These are phyloP conservation scores for Nebria salina DNA, from an alignment of 2,888 invertebrate genomes.

Conservation along the genomic window DNA sequence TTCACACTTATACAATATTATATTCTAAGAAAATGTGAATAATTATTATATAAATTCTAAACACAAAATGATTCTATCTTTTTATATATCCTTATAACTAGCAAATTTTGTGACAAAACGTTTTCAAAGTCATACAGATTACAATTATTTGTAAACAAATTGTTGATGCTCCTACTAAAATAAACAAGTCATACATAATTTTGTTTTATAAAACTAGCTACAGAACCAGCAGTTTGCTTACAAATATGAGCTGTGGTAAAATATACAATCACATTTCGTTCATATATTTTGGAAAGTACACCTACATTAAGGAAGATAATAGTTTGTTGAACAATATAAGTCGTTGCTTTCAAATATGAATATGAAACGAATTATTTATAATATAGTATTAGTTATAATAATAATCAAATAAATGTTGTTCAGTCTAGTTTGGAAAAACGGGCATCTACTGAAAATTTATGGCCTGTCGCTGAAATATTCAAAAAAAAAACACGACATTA, in stretches of 20 bases:
- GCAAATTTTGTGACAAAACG: conserved; percentile 41
- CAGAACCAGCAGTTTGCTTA: conserved; percentile 21
- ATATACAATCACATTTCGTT: conserved; percentile 38
- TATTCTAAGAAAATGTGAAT: conserved; percentile 37
- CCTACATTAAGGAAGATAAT: conserved; percentile 33
- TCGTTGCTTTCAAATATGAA: conserved; percentile 15
- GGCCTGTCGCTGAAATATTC: conserved; percentile 35
- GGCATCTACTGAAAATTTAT: conserved; percentile 29
- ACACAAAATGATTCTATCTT: conserved; percentile 32
- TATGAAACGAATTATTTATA: conserved; percentile 32
- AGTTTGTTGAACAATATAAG: conserved; percentile 20
- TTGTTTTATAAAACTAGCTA: neutral
- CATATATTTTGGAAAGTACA: conserved; percentile 35
- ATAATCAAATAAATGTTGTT: conserved; percentile 28
- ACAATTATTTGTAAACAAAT: conserved; percentile 26
- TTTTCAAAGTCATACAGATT: conserved; percentile 29
- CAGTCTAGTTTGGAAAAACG: conserved; percentile 36
- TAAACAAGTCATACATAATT: neutral
- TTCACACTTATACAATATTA: conserved; percentile 21
- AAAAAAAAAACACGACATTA: neutral
- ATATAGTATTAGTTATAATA: conserved; percentile 28
- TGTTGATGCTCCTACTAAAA: conserved; percentile 1
- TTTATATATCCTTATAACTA: conserved; percentile 23
- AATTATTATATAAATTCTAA: conserved; percentile 28
- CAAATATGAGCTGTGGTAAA: conserved; percentile 22